Percentiles rank a stretch among this genome's conserved stretches.
Conservation (phyloP, 2,888 invertebrate species). For the Eupithecia pulchellata region DNA sequence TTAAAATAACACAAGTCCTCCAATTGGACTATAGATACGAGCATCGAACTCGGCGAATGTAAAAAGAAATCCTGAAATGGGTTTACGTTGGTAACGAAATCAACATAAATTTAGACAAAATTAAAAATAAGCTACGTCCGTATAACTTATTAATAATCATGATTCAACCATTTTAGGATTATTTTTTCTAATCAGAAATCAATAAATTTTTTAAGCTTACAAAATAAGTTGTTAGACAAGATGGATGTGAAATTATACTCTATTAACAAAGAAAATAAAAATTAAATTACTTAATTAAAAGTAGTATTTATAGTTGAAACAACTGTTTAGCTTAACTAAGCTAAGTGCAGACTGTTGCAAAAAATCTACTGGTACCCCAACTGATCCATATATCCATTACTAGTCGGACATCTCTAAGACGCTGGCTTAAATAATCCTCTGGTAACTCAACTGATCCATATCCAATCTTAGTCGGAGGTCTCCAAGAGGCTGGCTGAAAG, state of each 20-base stretch:
- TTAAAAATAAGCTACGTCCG: conserved; percentile 42
- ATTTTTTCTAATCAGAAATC: not conserved
- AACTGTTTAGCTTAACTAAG: too few relatives aligned
- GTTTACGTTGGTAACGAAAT: conserved; percentile 81
- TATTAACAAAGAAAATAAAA: not conserved
- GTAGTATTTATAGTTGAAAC: too few relatives aligned
- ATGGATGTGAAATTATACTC: not conserved
- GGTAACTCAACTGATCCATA: too few relatives aligned
- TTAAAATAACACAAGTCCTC: not conserved
- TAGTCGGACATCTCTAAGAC: too few relatives aligned
- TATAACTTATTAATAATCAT: conserved; percentile 13
- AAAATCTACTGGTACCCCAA: too few relatives aligned
- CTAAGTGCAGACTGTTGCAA: too few relatives aligned
- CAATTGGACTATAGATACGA: conserved; percentile 63
- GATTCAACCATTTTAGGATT: not conserved
- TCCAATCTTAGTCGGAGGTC: too few relatives aligned
- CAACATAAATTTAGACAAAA: conserved; percentile 79
- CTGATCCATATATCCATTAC: too few relatives aligned
- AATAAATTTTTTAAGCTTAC: not conserved
- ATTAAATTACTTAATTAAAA: too few relatives aligned
- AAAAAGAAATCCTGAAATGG: conserved; percentile 82
- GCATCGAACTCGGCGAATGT: conserved; percentile 67
- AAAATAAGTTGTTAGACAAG: not conserved
- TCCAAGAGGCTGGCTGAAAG: too few relatives aligned
- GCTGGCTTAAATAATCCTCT: too few relatives aligned